Conservation (phyloP, 92 coral and sea anemone species). For the Plumapathes pennacea region DNA sequence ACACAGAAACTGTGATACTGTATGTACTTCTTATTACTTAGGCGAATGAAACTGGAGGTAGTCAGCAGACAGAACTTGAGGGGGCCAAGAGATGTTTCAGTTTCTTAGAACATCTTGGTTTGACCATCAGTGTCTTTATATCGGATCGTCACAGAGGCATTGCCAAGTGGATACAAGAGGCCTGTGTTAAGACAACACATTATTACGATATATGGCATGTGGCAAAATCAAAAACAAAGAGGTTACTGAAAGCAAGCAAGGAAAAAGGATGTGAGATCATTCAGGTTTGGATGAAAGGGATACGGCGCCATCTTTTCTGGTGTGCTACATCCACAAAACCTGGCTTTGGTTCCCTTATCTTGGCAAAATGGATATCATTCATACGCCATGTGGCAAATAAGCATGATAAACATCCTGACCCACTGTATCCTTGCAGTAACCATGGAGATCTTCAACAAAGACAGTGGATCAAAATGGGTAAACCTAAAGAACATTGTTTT, state of each 20-base stretch:
- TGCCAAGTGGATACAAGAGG: conserved; percentile 21
- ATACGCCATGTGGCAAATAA: conserved; percentile 32
- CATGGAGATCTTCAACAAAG: conserved; percentile 33
- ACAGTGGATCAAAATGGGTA: conserved; percentile 24
- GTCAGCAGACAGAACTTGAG: conserved; percentile 30
- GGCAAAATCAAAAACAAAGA: conserved; percentile 13
- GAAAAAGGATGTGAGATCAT: conserved; percentile 18
- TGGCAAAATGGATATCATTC: conserved; percentile 26
- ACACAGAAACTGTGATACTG: no score
- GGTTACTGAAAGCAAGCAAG: conserved; percentile 13
- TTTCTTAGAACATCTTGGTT: background rate
- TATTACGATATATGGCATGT: conserved; percentile 31
- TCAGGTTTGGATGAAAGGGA: conserved; percentile 12
- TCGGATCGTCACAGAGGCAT: conserved; percentile 31
- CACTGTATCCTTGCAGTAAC: conserved; percentile 15
- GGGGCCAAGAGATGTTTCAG: conserved; percentile 19
- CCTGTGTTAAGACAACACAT: background rate
- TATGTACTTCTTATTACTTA: no score
- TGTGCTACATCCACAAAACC: conserved; percentile 23
- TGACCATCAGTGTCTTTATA: conserved; percentile 2
- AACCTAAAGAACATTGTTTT: background rate
- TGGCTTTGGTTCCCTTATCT: conserved; percentile 23
- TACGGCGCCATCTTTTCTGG: conserved; percentile 17
- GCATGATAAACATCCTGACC: conserved; percentile 22
- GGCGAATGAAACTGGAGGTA: conserved; percentile 25